Conservation (phyloP, 2,797 vertebrate genomes). For the Intellagama lesueurii region DNA sequence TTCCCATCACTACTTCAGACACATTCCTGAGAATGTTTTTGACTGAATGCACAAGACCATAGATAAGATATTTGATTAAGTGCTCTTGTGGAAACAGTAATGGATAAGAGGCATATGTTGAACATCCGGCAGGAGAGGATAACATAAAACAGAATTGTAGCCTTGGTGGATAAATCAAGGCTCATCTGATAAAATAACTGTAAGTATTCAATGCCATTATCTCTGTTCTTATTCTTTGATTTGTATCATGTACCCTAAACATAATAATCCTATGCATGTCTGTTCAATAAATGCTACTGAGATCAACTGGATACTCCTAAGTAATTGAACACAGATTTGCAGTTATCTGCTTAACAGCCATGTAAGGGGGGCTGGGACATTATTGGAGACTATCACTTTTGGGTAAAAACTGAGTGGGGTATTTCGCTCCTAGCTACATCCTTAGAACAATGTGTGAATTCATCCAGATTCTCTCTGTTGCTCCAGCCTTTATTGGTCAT, state of each 20-base stretch:
- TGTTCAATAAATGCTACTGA: not conserved
- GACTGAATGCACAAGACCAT: constrained; percentile 32
- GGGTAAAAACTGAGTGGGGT: not conserved
- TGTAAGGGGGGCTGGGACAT: not conserved
- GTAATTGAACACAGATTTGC: not conserved
- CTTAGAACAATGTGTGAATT: not conserved
- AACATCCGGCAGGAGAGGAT: not conserved
- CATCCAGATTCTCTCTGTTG: not conserved
- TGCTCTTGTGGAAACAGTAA: not conserved
- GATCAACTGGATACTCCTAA: not conserved
- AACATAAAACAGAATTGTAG: not conserved
- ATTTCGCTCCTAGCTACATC: not conserved
- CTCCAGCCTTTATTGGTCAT: not conserved
- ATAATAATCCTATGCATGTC: not conserved
- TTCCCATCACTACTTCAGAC: too few species aligned
- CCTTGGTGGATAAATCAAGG: not conserved
- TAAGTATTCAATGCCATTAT: not conserved
- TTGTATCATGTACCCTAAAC: not conserved
- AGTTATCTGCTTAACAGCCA: not conserved
- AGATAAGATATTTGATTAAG: constrained; percentile 16
- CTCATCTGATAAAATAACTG: not conserved
- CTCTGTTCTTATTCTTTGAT: not conserved
- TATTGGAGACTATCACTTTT: too few species aligned
- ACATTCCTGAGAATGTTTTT: not conserved
- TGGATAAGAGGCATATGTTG: not conserved